Base-by-base conservation (phyloP, 1,140 invertebrate genomes). In the Drosophila littoralis region DNA sequence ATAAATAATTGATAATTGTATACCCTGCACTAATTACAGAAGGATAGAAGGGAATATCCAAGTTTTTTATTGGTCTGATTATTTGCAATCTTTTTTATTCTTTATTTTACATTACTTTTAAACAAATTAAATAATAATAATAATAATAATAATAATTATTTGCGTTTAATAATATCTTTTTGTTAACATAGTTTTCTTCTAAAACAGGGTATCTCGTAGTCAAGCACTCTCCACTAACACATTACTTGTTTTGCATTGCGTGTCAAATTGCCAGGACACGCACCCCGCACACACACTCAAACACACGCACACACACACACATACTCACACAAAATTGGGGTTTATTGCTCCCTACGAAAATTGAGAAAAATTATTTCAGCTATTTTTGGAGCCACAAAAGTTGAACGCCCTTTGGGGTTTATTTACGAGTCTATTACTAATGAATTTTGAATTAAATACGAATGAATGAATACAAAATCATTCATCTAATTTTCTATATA, bases 281-380 rank as follows among this genome's bases (percentile, higher is more conserved):
- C n/a, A 22, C 46, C 12, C 1, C 13, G 0, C 33, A 15, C 7
- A 13, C 51, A 17, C 51, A 13, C 32, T n/a, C n/a, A n/a, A n/a
- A 36, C 51, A 22, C 22, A 1, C 6, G 7, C 50, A 13, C 50
- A 13, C 50, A n/a, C 28, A 13, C 28, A 38, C 33, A 9, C 17
- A 79, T 63, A 79, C 69, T 52, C 73, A 70, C 76, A 63, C 43
- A 54, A 33, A 77, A 77, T 73, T 50, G 15, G 7, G 50, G 77
- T 81, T 81, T 79, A 81, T 72, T 81, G 78, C 32, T 60, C 78
- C 17, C 58, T 36, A 32, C 60, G 17, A 60, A 46, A 75, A 76
- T 45, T 3, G 15, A 42, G 22, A 54, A 77, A 64, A 64, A 51
- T 64, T 52, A 17, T 43, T 45, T 54, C 8, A 65, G 13, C 32